Evolutionary conservation across 2,888 invertebrate species (phyloP), one percentile per base, ranked within the genome.

Genomic region (Hermodice carunculata): DNA sequence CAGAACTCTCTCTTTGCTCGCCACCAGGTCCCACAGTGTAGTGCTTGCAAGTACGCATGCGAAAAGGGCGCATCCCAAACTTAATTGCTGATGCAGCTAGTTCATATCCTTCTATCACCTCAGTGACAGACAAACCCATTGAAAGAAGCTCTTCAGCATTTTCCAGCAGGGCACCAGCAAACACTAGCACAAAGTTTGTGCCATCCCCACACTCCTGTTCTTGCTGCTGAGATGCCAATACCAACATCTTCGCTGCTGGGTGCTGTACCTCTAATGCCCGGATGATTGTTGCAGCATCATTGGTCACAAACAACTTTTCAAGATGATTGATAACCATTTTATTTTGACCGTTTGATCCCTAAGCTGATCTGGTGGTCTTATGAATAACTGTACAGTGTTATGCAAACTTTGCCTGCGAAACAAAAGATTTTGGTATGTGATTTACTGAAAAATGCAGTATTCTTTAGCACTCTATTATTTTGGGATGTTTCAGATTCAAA

Each of bases 241-340:
- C 95, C 89, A 99, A 92, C 71, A 99, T 89, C 86, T 96, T 97
- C 6, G 97, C 99, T 42, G 98, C 99, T 42, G 99, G 99, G 87
- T 99, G 99, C 85, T 98, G 96, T 78, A 89, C 89, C 88, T 98
- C 96, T 46, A 98, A 87, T 85, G 98, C 96, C 71, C 93, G 91
- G 77, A 99, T 93, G 69, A 99, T 98, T 0, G 99, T 99, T 0
- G 96, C 98, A 26, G 98, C 99, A 89, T 99, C 99, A 85, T 96
- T 98, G 0, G 99, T 99, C 3, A 99, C 95, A 88, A 98, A 99
- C 77, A 98, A 91, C 84, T 99, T 99, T 82, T 98, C 98, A 75
- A 99, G 90, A 85, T 99, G 98, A 87, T 99, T 99, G 66, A 99
- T 98, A 26, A 99, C 93, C 94, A 99, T 98, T 89, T 99, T 99